phyloP scores from a whole-genome alignment of 2,113 vertebrate species.

The Grammomys dolichurus region DNA sequence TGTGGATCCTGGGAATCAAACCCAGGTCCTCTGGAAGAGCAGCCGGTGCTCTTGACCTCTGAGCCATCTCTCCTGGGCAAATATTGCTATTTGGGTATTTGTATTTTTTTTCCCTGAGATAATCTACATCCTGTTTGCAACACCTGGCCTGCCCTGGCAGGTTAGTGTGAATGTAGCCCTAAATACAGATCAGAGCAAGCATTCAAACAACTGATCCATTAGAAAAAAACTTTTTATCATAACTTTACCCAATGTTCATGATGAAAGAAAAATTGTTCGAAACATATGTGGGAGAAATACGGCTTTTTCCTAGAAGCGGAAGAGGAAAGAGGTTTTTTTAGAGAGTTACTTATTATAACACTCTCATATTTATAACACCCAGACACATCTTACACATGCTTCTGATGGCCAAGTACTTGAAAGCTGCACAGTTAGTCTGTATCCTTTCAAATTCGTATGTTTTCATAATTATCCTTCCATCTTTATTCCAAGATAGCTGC shows the following conservation, averaged over 20 bases:
- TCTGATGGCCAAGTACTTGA: neutral
- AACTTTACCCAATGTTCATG: slow-evolving; percentile 27
- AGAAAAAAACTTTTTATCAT: neutral
- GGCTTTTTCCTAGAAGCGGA: slow-evolving; percentile 2
- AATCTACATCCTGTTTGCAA: neutral
- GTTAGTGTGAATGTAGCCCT: neutral
- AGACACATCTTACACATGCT: neutral
- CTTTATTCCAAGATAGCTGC: neutral
- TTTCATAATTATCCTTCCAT: slow-evolving; percentile 6
- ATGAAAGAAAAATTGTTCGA: slow-evolving; percentile 9
- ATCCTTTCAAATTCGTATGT: slow-evolving; percentile 2
- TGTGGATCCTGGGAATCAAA: neutral
- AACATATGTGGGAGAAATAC: slow-evolving; percentile 9
- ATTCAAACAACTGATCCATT: neutral
- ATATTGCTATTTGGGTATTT: neutral
- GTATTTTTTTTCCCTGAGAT: neutral
- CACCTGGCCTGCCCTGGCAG: neutral
- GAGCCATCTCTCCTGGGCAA: neutral
- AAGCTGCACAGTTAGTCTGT: neutral
- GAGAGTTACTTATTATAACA: slow-evolving; percentile 11
- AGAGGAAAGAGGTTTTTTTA: slow-evolving; percentile 18
- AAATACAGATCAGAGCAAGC: neutral
- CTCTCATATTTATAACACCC: neutral
- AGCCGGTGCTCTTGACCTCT: neutral
- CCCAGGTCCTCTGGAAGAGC: neutral